phyloP scores from a whole-genome alignment of 1,140 invertebrate species.

The Magallana angulata region DNA sequence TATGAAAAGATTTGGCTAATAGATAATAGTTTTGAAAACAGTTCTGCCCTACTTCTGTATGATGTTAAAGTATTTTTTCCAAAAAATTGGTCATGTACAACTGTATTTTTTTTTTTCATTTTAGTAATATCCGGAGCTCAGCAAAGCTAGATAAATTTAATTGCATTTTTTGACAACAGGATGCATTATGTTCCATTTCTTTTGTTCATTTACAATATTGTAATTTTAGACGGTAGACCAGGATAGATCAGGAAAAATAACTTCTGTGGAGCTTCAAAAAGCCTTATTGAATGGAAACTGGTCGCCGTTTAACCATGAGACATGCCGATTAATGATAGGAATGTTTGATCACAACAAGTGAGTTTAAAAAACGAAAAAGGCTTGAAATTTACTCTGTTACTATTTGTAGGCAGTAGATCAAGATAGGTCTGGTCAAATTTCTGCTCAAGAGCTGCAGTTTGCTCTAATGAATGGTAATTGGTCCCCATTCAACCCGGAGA shows the following conservation, averaged over 20 bases:
- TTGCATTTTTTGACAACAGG: too few relatives aligned
- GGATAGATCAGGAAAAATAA: conserved; percentile 84
- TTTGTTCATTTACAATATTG: conserved; percentile 28
- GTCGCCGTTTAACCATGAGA: conserved; percentile 78
- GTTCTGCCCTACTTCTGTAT: too few relatives aligned
- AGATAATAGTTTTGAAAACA: too few relatives aligned
- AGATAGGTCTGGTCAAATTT: conserved; percentile 84
- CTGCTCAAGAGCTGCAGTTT: conserved; percentile 74
- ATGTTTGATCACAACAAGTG: conserved; percentile 81
- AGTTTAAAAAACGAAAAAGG: conserved; percentile 27
- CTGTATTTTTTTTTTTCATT: too few relatives aligned
- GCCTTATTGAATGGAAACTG: conserved; percentile 79
- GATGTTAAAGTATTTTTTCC: too few relatives aligned
- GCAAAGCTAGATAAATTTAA: too few relatives aligned
- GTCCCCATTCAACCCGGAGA: conserved; percentile 78
- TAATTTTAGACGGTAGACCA: conserved; percentile 86
- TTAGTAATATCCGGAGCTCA: too few relatives aligned
- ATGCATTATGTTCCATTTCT: not conserved
- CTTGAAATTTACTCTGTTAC: conserved; percentile 47
- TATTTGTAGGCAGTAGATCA: conserved; percentile 87
- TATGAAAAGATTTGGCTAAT: too few relatives aligned
- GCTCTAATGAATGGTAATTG: conserved; percentile 79
- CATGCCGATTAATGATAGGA: conserved; percentile 85
- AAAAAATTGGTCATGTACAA: too few relatives aligned
- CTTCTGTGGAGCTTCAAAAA: conserved; percentile 75